Conservation (phyloP, 2,888 invertebrate species). For the Dryadula phaetusa region DNA sequence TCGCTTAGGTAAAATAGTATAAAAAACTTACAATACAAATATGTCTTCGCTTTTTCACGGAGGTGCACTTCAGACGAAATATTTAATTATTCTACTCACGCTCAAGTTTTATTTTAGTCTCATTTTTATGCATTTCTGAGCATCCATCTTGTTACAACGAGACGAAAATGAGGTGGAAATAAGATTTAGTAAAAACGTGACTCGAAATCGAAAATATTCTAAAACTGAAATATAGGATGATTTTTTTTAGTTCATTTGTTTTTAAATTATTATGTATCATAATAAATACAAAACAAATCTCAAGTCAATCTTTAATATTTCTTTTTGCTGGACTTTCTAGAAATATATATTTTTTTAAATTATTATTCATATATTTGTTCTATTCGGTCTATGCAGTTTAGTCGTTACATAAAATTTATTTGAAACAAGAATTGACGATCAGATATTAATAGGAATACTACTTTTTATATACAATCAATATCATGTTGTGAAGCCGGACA, state of each 20-base stretch:
- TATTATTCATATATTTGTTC: no score
- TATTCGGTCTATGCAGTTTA: no score
- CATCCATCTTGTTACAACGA: conserved; percentile 27
- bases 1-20: conserved; percentile 23
- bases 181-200: conserved; percentile 32
- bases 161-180: conserved; percentile 34
- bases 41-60: conserved; percentile 24
- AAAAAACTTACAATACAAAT: conserved; percentile 15
- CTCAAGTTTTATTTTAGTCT: conserved; percentile 25
- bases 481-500: no score
- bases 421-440: no score
- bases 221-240: conserved; percentile 22
- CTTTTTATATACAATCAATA: no score
- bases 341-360: no score
- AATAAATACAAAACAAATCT: no score
- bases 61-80: conserved; percentile 4
- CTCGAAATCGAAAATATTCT: conserved; percentile 27
- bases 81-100: conserved; percentile 34
- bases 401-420: no score
- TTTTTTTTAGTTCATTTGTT: background rate
- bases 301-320: no score
- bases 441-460: no score
- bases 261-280: no score
- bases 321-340: no score
- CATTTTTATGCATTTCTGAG: conserved; percentile 31